Conservation (phyloP, 2,888 invertebrate genomes). For the Lobophora halterata region DNA sequence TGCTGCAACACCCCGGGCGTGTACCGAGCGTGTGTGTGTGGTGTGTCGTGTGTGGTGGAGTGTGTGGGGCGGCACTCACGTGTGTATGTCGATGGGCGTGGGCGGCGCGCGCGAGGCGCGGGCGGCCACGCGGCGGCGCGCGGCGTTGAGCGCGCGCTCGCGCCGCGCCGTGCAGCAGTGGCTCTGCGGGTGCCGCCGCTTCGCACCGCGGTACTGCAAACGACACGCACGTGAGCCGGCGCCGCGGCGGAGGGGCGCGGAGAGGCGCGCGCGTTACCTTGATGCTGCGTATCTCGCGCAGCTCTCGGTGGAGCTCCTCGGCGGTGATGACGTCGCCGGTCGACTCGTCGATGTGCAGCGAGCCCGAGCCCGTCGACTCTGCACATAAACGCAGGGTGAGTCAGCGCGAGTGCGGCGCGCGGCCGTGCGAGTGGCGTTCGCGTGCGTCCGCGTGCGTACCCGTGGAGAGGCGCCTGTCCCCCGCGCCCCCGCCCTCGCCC, state of each 20-base stretch:
- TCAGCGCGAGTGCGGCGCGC: too few species aligned
- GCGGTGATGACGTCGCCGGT: background rate
- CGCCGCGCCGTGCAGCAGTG: conserved; percentile 25
- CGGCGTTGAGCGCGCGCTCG: conserved; percentile 26
- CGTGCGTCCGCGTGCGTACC: too few species aligned
- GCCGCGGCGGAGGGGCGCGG: too few species aligned
- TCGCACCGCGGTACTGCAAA: too few species aligned
- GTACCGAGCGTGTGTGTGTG: too few species aligned
- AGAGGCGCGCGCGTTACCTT: too few species aligned
- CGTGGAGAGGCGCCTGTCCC: background rate
- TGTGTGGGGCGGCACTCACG: conserved; percentile 1
- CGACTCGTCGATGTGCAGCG: background rate
- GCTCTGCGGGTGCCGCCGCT: background rate
- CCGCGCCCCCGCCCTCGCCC: background rate
- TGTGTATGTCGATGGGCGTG: conserved; percentile 8
- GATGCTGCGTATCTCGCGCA: background rate
- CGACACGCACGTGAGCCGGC: too few species aligned
- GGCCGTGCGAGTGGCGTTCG: too few species aligned
- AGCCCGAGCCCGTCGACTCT: background rate
- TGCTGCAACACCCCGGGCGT: background rate
- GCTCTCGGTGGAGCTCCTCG: background rate
- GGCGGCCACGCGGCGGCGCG: conserved; percentile 18
- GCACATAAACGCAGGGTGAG: background rate
- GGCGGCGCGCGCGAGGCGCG: conserved; percentile 9
- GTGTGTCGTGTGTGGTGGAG: background rate